phyloP scores from a whole-genome alignment of 2,888 invertebrate species.

The Trachelus iudaicus region DNA sequence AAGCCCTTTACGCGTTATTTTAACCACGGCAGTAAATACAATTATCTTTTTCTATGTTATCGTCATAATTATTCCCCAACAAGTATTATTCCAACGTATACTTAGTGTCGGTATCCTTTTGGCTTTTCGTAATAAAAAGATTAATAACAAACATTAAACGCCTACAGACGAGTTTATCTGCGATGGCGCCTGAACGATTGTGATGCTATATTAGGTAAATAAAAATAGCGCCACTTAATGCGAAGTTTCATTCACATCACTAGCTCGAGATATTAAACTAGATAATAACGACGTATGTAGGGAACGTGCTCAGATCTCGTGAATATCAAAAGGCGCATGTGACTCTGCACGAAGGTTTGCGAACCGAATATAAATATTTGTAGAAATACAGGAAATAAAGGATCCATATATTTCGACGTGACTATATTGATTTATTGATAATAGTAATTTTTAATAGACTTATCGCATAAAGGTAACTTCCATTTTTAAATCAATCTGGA shows the following conservation, averaged over 20 bases:
- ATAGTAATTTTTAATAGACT: not conserved
- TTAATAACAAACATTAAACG: conserved; percentile 1
- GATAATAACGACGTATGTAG: not conserved
- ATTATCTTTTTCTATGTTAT: not conserved
- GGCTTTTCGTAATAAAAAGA: not conserved
- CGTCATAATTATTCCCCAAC: not conserved
- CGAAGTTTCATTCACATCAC: not conserved
- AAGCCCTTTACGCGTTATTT: not conserved
- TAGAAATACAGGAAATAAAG: not conserved
- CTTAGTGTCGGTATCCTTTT: not conserved
- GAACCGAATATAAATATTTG: not conserved
- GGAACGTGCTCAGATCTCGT: not conserved
- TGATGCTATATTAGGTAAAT: not conserved
- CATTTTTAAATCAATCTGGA: not conserved
- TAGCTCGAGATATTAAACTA: not conserved
- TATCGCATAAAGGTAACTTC: not conserved
- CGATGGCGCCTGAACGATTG: not conserved
- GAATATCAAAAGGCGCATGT: not conserved
- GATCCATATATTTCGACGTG: not conserved
- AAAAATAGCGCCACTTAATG: not conserved
- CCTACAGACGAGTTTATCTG: not conserved
- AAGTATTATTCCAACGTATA: not conserved
- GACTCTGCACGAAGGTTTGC: not conserved
- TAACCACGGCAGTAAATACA: not conserved
- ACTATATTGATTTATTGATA: not conserved